Percentiles rank a stretch among this genome's conserved stretches.
Conservation (phyloP, 53 echinoderm and acorn worm genomes). For the Paelopatides confundens region DNA sequence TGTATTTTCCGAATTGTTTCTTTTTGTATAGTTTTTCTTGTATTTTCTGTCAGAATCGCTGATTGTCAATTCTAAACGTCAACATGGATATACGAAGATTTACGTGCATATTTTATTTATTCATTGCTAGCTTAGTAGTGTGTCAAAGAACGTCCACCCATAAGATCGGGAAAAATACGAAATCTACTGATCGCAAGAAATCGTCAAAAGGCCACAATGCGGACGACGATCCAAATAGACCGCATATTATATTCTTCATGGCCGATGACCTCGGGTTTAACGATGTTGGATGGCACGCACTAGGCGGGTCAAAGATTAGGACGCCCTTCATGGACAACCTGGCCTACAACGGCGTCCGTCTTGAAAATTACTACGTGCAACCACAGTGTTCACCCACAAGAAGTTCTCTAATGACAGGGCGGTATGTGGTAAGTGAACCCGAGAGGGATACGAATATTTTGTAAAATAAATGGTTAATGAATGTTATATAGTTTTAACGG, state of each 20-base stretch:
- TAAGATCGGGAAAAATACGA: not conserved
- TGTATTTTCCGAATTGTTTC: too few species aligned
- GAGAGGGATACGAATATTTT: too few species aligned
- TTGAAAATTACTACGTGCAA: constrained; percentile 85
- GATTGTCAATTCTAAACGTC: too few species aligned
- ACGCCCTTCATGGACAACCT: constrained; percentile 67
- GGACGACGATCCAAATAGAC: not conserved
- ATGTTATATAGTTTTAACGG: too few species aligned
- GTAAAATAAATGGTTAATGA: too few species aligned
- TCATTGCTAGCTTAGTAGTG: not conserved
- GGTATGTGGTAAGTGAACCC: constrained; percentile 70
- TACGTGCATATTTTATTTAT: not conserved
- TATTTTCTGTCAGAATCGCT: too few species aligned
- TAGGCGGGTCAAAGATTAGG: constrained; percentile 45
- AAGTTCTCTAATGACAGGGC: constrained; percentile 76
- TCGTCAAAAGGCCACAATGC: not conserved
- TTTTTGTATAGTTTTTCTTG: too few species aligned
- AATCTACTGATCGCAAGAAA: not conserved
- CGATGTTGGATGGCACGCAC: constrained; percentile 80
- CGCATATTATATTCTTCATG: constrained; percentile 75
- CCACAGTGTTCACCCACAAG: constrained; percentile 78
- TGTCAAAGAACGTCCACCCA: not conserved
- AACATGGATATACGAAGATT: not conserved
- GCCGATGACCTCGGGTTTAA: constrained; percentile 83
- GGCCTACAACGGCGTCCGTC: constrained; percentile 66